Evolutionary conservation across 2,888 invertebrate species (phyloP), one percentile per base, ranked within the genome.

Genomic region (Encarsia formosa): DNA sequence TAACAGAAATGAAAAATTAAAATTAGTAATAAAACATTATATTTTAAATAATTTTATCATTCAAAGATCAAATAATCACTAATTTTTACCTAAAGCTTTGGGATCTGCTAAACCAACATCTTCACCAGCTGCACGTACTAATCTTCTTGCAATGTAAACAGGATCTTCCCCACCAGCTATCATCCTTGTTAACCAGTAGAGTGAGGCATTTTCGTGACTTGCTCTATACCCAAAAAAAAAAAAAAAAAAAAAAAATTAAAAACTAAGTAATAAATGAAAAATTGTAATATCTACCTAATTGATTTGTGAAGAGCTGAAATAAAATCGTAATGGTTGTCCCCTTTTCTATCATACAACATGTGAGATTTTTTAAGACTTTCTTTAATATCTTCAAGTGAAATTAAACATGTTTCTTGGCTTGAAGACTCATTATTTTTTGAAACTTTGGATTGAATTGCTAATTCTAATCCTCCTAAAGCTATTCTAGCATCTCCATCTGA

Each of bases 261-360:
- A n/a, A n/a, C n/a, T n/a, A n/a, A n/a, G n/a, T n/a, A n/a, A n/a
- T n/a, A n/a, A n/a, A n/a, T n/a, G n/a, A n/a, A n/a, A n/a, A n/a
- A n/a, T n/a, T n/a, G n/a, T n/a, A n/a, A n/a, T n/a, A n/a, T n/a
- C n/a, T n/a, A n/a, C n/a, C n/a, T 78, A 44, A 91, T 84, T 0
- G 89, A 87, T 73, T 91, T 91, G 65, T 90, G 90, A 60, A 91
- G 75, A 1, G 91, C 91, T 2, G 90, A 91, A 62, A 88, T 84
- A 32, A 83, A 82, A 69, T 90, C 87, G 71, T 89, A 91, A 73
- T 91, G 90, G 66, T 90, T 87, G 43, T 91, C 90, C 8, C 91
- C 90, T 69, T 82, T 80, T 49, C 81, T 79, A 68, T 91, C 90
- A 70, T 90, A 91, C 31, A 88, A 67, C 69, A 88, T 78, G 67